Evolutionary conservation across 2,113 vertebrate species (phyloP), one percentile per base, ranked within the genome.

Genomic region (Eulemur rufifrons): DNA sequence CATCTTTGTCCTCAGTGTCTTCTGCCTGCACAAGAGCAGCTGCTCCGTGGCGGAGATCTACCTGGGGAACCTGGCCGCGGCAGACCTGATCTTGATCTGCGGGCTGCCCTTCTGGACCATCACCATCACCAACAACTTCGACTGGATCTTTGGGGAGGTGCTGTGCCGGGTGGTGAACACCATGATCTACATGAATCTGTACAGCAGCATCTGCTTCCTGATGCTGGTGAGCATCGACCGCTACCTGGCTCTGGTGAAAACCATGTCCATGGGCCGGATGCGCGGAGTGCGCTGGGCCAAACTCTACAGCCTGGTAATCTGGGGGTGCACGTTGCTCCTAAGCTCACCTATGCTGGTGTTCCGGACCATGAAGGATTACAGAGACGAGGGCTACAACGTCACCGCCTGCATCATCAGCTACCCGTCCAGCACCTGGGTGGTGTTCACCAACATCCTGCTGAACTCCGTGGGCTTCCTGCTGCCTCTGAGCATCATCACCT

Each of bases 31-130:
- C 97, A 99, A 99, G 97, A 99, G 98, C 94, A 94, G 97, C 11
- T 99, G 99, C 98, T 99, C 99, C 0, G 99, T 99, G 95, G 99
- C 99, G 0, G 99, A 99, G 98, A 99, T 99, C 98, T 99, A 99
- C 97, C 93, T 99, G 88, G 99, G 99, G 86, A 99, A 99, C 95
- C 98, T 99, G 97, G 99, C 99, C 0, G 96, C 98, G 2, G 99
- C 99, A 0, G 99, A 99, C 98, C 98, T 99, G 0, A 34, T 99
- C 86, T 86, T 99, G 68, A 97, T 99, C 82, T 99, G 95, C 13
- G 99, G 98, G 87, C 98, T 99, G 89, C 99, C 99, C 59, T 99
- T 99, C 98, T 99, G 99, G 99, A 99, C 99, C 54, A 86, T 99
- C 94, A 99, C 99, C 92, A 98, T 99, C 20, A 96, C 98, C 96